Evolutionary conservation across 2,113 vertebrate species (phyloP).

Genomic region (Stegostoma tigrinum): DNA sequence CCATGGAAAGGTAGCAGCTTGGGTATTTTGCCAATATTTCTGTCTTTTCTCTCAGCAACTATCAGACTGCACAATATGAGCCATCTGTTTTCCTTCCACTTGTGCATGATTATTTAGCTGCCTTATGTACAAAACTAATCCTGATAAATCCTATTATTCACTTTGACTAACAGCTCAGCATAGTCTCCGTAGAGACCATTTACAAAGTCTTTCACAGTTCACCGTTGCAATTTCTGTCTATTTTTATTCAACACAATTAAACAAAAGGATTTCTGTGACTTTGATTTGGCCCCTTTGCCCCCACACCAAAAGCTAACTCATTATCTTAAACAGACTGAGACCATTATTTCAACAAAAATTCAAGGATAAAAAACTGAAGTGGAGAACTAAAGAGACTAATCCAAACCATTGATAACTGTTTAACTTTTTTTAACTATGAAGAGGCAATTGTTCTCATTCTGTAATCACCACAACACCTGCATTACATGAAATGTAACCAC

Average conservation of each 20-base stretch:
- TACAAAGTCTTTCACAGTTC: background rate
- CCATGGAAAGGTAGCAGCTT: background rate
- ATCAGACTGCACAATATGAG: background rate
- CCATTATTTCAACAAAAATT: background rate
- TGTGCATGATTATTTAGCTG: background rate
- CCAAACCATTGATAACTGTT: background rate
- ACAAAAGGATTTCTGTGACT: background rate
- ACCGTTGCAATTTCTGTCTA: background rate
- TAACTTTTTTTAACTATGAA: background rate
- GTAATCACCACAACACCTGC: background rate
- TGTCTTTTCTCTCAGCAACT: background rate
- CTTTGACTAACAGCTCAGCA: background rate
- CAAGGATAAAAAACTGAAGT: background rate
- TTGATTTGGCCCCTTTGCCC: background rate
- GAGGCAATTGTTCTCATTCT: background rate
- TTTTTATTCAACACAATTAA: background rate
- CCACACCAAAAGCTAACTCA: background rate
- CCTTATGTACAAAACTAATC: background rate
- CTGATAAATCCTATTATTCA: background rate
- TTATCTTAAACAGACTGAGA: background rate
- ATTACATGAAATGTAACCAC: background rate
- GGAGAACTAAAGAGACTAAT: background rate
- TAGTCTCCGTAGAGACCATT: background rate
- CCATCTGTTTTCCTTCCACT: background rate
- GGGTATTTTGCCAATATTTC: background rate